phyloP scores from a whole-genome alignment of 1,140 invertebrate species.

The Drosophila oshimai region DNA sequence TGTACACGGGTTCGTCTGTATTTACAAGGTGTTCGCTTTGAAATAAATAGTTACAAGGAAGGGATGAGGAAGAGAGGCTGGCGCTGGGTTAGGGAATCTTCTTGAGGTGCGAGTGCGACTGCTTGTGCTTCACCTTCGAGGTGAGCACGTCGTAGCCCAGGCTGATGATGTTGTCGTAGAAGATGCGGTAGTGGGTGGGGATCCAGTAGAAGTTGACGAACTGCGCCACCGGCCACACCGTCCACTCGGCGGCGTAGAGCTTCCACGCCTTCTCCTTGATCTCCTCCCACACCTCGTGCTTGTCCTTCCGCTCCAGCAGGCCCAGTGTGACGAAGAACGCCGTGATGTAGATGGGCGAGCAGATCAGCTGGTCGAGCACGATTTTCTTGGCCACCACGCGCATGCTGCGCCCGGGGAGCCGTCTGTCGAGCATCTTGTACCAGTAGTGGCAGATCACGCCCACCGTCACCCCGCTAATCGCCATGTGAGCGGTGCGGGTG shows the following conservation, averaged over 20 bases:
- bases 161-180: conserved; percentile 95
- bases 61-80: not conserved
- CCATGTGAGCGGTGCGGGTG: conserved; percentile 90
- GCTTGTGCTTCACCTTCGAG: conserved; percentile 92
- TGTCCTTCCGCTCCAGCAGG: conserved; percentile 87
- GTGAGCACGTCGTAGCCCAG: conserved; percentile 96
- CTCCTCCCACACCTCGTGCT: conserved; percentile 87
- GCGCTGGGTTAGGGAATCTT: conserved; percentile 25
- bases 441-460: conserved; percentile 94
- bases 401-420: conserved; percentile 86
- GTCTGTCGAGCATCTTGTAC: conserved; percentile 89
- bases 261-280: conserved; percentile 90
- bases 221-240: conserved; percentile 93
- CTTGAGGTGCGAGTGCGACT: conserved; percentile 49
- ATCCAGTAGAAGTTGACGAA: conserved; percentile 95
- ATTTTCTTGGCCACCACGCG: conserved; percentile 92
- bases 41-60: conserved; percentile 24
- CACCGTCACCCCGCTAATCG: conserved; percentile 88
- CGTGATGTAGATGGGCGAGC: conserved; percentile 92
- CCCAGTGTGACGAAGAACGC: conserved; percentile 92
- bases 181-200: conserved; percentile 91
- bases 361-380: conserved; percentile 93
- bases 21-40: conserved; percentile 30
- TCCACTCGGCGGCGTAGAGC: conserved; percentile 91
- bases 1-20: conserved; percentile 33